Evolutionary conservation across 2,797 vertebrate species (phyloP).

Genomic region (Cottoperca gobio): DNA sequence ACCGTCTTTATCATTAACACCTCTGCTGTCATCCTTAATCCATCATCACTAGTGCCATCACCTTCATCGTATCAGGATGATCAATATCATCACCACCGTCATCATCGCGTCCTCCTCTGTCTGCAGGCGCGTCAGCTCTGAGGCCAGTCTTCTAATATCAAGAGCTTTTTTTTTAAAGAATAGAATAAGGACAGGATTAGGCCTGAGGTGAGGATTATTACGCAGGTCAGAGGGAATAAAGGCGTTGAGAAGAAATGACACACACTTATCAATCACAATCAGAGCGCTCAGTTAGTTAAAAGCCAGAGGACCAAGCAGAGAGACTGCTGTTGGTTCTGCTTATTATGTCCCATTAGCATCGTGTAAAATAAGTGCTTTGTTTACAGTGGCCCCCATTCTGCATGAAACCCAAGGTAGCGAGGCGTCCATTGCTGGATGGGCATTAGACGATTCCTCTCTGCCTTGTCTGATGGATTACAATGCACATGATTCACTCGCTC

Average conservation of each 20-base stretch:
- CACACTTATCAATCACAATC: no score
- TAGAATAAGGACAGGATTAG: slow-evolving; percentile 66
- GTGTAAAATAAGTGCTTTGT: slow-evolving; percentile 61
- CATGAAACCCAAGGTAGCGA: slow-evolving; percentile 50
- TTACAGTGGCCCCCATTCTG: slow-evolving; percentile 42
- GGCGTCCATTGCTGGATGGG: slow-evolving; percentile 48
- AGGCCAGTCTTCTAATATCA: slow-evolving; percentile 40
- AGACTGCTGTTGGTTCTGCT: slow-evolving; percentile 67
- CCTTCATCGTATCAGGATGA: slow-evolving; percentile 44
- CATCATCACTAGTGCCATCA: slow-evolving; percentile 30
- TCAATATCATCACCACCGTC: slow-evolving; percentile 39
- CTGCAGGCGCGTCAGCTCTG: slow-evolving; percentile 61
- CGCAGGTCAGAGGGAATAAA: slow-evolving; percentile 51
- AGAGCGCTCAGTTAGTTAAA: slow-evolving; percentile 41
- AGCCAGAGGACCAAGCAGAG: slow-evolving; percentile 28
- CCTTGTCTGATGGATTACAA: slow-evolving; percentile 68
- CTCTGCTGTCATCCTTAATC: slow-evolving; percentile 25
- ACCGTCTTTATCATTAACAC: slow-evolving; percentile 23
- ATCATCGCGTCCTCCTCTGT: slow-evolving; percentile 24
- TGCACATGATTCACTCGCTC: slow-evolving; percentile 67
- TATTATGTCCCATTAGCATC: slow-evolving; percentile 72
- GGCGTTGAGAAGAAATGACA: slow-evolving; percentile 31
- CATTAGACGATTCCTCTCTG: slow-evolving; percentile 43
- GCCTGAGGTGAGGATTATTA: slow-evolving; percentile 67
- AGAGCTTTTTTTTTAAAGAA: slow-evolving; percentile 37